phyloP scores from a whole-genome alignment of 2,888 invertebrate genomes.

The Pammene fasciana region DNA sequence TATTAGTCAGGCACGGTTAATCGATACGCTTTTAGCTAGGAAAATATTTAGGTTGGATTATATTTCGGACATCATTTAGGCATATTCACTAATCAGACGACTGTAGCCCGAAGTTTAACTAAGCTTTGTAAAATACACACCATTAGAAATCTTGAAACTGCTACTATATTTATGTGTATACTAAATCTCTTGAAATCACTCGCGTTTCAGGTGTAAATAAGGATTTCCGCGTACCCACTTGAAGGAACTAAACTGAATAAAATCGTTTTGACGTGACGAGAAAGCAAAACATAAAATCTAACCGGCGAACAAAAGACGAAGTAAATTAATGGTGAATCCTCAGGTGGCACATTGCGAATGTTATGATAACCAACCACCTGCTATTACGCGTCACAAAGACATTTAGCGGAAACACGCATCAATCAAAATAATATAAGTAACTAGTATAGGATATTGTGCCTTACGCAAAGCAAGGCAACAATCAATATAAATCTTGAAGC shows the following conservation, averaged over 20 bases:
- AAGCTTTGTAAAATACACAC: background rate
- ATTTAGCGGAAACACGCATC: slow-evolving; percentile 18
- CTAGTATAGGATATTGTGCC: background rate
- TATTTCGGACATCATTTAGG: slow-evolving; percentile 47
- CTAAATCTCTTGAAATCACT: too few species aligned
- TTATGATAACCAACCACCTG: slow-evolving; percentile 30
- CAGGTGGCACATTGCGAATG: slow-evolving; percentile 25
- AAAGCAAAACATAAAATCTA: background rate
- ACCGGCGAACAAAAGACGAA: background rate
- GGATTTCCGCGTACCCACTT: too few species aligned
- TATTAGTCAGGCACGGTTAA: slow-evolving; percentile 61
- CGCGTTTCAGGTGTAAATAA: too few species aligned
- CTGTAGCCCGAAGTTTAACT: background rate
- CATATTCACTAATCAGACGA: background rate
- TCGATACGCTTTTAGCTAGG: slow-evolving; percentile 66
- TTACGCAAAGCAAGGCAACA: slow-evolving; percentile 17
- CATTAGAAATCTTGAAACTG: too few species aligned
- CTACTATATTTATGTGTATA: too few species aligned
- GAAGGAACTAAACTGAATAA: background rate
- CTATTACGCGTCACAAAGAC: slow-evolving; percentile 10
- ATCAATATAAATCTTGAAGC: slow-evolving; percentile 8
- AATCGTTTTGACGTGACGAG: background rate
- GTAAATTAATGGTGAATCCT: slow-evolving; percentile 11
- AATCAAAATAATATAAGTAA: slow-evolving; percentile 18
- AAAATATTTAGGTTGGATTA: slow-evolving; percentile 49